Conservation (phyloP, 2,888 invertebrate species). For the Seira ritae region DNA sequence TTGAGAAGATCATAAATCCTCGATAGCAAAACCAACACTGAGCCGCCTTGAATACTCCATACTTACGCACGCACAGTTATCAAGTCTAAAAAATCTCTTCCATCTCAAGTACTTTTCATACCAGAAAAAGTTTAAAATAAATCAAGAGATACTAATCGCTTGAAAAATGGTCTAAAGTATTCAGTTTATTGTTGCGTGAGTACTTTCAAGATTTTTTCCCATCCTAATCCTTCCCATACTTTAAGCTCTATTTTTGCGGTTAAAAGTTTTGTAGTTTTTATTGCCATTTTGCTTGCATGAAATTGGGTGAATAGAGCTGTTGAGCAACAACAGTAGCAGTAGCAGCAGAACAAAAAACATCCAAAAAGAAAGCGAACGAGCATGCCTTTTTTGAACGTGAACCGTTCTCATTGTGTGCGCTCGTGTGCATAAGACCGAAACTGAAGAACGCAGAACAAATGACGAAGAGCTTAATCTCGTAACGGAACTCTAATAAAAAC, state of each 20-base stretch:
- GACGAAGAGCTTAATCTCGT: slow-evolving; percentile 4
- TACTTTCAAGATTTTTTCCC: too few relatives aligned
- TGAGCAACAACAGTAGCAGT: background rate
- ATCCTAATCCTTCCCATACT: background rate
- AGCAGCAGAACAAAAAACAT: background rate
- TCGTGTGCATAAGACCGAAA: background rate
- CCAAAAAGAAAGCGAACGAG: background rate
- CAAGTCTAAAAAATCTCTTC: background rate
- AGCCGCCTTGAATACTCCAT: too few relatives aligned
- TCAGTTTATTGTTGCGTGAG: too few relatives aligned
- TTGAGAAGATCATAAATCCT: background rate
- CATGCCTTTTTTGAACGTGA: background rate
- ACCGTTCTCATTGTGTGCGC: background rate
- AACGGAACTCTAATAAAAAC: slow-evolving; percentile 3
- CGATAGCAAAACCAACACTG: background rate
- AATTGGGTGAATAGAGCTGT: background rate
- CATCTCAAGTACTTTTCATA: background rate
- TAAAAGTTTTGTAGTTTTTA: background rate
- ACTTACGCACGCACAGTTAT: background rate
- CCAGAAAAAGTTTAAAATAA: background rate
- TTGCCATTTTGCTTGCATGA: slow-evolving; percentile 8
- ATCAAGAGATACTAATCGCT: slow-evolving; percentile 3
- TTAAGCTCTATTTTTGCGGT: background rate
- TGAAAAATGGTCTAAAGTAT: slow-evolving; percentile 3
- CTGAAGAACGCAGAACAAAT: background rate